Evolutionary conservation across 2,888 invertebrate genomes (phyloP), one percentile per base, ranked within the genome.

Genomic region (Pseudanteris insignis): DNA sequence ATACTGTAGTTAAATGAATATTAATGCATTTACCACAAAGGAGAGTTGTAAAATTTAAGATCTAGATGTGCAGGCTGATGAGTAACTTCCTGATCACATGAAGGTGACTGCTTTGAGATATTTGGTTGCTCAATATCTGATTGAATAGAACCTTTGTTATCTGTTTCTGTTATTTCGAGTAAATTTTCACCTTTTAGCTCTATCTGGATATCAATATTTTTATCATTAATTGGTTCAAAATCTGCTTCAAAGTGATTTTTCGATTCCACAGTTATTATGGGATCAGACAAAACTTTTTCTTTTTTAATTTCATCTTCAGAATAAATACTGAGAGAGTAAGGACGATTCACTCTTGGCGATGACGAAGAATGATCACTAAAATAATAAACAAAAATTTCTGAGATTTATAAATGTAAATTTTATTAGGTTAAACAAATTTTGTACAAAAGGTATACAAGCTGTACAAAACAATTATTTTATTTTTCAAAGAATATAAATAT

Each of bases 21-120:
- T n/a, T n/a, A n/a, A n/a, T n/a, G n/a, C n/a, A n/a, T n/a, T 74
- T 88, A 90, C 90, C 90, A 90, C 69, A 90, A 82, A 69, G 87
- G 88, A 70, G 88, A 89, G 79, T 90, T 90, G 78, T 88, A 89
- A 80, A 89, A 90, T 75, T 90, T 90, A 30, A 90, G 83, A 81
- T 90, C 90, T 68, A 89, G 85, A 77, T 85, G 89, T 30, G 88
- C 89, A 28, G 73, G 71, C 59, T 81, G 80, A 53, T 73, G 76
- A 24, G 72, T 73, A 13, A 72, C 71, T 69, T 77, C 78, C 58
- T 75, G 73, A 21, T 70, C 68, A 47, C 76, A 78, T 1, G 72
- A 71, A 0, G 77, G 75, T 1, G 76, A 73, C 2, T 67, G 63
- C 61, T 69, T 69, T 21, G 69, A 47, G n/a, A 43, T 47, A 18